Conservation (phyloP, 2,888 invertebrate species). For the Elegia similella region DNA sequence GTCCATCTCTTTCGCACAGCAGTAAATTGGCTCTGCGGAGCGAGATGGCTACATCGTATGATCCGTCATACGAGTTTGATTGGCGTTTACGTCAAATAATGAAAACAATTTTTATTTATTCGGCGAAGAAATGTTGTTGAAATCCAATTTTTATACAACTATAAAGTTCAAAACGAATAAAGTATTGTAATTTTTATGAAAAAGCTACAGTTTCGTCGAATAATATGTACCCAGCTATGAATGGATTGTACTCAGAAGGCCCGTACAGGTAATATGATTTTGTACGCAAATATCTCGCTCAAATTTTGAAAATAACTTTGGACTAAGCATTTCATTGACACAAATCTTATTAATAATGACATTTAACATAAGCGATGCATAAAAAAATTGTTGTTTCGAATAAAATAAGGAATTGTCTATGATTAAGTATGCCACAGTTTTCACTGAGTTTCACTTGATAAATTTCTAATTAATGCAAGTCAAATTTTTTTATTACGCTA, state of each 20-base stretch:
- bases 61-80: slow-evolving; percentile 55
- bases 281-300: slow-evolving; percentile 21
- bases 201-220: neutral
- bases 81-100: slow-evolving; percentile 31
- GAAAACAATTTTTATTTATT: slow-evolving; percentile 25
- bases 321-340: neutral
- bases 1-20: slow-evolving; percentile 40
- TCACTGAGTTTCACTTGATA: slow-evolving; percentile 39
- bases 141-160: slow-evolving; percentile 18
- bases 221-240: slow-evolving; percentile 68
- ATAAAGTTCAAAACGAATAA: neutral
- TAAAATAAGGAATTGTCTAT: slow-evolving; percentile 17
- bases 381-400: neutral
- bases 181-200: slow-evolving; percentile 6
- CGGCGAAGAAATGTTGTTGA: slow-evolving; percentile 50
- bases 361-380: neutral
- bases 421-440: slow-evolving; percentile 38
- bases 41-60: slow-evolving; percentile 65
- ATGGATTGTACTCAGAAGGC: slow-evolving; percentile 67
- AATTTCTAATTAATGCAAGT: slow-evolving; percentile 27
- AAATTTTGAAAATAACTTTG: neutral
- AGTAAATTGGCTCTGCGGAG: slow-evolving; percentile 32
- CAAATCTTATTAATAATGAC: neutral
- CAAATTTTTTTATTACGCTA: slow-evolving; percentile 29
- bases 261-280: slow-evolving; percentile 67